Percentiles rank a stretch among this genome's conserved stretches.
These are phyloP conservation scores for Myiotriccus ornatus DNA, from an alignment of 2,797 vertebrate genomes.

Conservation along the genomic window DNA sequence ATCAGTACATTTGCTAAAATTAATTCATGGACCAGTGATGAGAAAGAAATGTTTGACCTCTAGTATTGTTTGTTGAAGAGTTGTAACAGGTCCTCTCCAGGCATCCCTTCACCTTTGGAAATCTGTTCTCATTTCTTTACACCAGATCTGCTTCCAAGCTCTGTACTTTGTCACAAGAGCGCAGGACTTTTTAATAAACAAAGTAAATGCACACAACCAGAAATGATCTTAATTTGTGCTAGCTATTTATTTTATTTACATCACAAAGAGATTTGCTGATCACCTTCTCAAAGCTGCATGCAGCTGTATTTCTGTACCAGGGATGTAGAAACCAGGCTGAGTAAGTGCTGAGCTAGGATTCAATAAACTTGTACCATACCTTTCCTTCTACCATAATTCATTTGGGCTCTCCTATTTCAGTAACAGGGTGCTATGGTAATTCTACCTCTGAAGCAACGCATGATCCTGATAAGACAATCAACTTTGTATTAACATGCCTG, in stretches of 20 bases:
- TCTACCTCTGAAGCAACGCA: neutral
- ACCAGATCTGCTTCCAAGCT: slow-evolving; percentile 8
- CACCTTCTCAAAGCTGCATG: slow-evolving; percentile 24
- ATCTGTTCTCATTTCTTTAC: slow-evolving; percentile 41
- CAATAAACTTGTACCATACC: neutral
- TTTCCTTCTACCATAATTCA: neutral
- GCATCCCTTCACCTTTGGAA: slow-evolving; percentile 15
- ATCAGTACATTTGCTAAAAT: slow-evolving; percentile 30
- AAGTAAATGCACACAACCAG: slow-evolving; percentile 16
- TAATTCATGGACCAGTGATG: neutral
- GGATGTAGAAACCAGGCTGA: neutral
- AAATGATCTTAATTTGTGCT: slow-evolving; percentile 3
- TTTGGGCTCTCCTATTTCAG: neutral
- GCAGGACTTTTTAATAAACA: slow-evolving; percentile 32
- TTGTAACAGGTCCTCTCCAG: neutral
- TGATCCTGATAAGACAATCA: neutral
- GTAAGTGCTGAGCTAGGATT: neutral
- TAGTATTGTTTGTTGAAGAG: slow-evolving; percentile 12
- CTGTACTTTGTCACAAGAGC: neutral
- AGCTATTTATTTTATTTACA: slow-evolving; percentile 42
- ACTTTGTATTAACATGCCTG: neutral
- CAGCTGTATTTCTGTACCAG: neutral
- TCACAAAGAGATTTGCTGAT: slow-evolving; percentile 24
- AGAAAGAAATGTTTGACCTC: slow-evolving; percentile 11
- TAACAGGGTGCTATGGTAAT: neutral